Base-by-base conservation (phyloP, 2,113 vertebrate genomes). In the Pogona vitticeps region DNA sequence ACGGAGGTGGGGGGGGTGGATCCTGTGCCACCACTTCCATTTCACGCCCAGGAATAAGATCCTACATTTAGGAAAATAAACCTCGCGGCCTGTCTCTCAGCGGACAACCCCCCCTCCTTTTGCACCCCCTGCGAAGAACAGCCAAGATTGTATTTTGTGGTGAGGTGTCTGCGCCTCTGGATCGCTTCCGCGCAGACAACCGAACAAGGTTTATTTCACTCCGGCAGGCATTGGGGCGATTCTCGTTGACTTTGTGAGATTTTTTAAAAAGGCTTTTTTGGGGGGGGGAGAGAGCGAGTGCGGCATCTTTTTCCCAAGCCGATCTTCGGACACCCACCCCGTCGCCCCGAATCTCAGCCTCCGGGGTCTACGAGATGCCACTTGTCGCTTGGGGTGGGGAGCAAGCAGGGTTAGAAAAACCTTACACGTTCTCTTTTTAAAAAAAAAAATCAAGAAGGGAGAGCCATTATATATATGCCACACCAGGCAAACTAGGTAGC, bases 341-440 rank as follows among this genome's bases (percentile, higher is more conserved):
- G 0, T 3, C 13, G 13, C 13, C 3, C n/a, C 33, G 14, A 13
- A 46, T 76, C 6, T 61, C 14, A 31, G 0, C n/a, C 28, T 14
- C 58, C 46, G 10, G 20, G 28, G 23, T 8, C 42, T 26, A 67
- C 61, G 33, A 63, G 61, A 67, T 65, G 3, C 65, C 7, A 28
- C 14, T 17, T 26, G 1, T 6, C 23, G 2, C 3, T 23, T 42
- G 40, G 78, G 70, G 38, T 76, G 3, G 52, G 21, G 33, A 6
- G 52, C 36, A 46, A 67, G 20, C 40, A 14, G 14, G 28, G 65
- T n/a, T 58, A 52, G 33, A 23, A 31, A 23, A 14, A 56, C 28
- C 36, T 14, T 28, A 21, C 31, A 46, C 9, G 33, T 52, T 63
- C 38, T 18, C 14, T 77, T 58, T 7, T 58, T 20, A n/a, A 21